Conservation (phyloP, 2,113 vertebrate species). For the Stomatorhinus ivindoensis region DNA sequence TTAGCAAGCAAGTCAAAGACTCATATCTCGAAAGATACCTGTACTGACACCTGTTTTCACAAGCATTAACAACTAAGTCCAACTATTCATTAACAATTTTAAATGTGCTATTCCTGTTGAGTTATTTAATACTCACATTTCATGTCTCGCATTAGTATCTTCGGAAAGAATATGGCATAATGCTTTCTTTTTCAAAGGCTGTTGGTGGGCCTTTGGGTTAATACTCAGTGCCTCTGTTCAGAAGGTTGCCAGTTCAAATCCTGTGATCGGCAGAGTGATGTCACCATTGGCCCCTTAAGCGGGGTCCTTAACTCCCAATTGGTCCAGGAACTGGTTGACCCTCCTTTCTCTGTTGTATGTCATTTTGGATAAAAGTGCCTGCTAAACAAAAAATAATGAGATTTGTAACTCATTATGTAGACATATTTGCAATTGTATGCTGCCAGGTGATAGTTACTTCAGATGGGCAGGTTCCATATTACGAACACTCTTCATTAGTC, state of each 20-base stretch:
- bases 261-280: neutral
- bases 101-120: neutral
- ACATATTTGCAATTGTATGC: neutral
- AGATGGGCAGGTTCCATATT: neutral
- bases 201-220: neutral
- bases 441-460: neutral
- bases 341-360: neutral
- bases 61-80: neutral
- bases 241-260: neutral
- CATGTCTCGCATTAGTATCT: neutral
- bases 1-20: neutral
- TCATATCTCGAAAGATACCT: neutral
- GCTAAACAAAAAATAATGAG: neutral
- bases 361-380: neutral
- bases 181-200: neutral
- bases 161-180: neutral
- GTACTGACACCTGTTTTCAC: neutral
- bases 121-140: neutral
- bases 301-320: neutral
- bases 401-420: neutral
- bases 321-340: neutral
- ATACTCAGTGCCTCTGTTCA: neutral
- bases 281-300: neutral
- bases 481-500: neutral
- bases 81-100: neutral